Evolutionary conservation across 2,797 vertebrate species (phyloP), one percentile per base, ranked within the genome.

Genomic region (Sphenopsis melanotis): DNA sequence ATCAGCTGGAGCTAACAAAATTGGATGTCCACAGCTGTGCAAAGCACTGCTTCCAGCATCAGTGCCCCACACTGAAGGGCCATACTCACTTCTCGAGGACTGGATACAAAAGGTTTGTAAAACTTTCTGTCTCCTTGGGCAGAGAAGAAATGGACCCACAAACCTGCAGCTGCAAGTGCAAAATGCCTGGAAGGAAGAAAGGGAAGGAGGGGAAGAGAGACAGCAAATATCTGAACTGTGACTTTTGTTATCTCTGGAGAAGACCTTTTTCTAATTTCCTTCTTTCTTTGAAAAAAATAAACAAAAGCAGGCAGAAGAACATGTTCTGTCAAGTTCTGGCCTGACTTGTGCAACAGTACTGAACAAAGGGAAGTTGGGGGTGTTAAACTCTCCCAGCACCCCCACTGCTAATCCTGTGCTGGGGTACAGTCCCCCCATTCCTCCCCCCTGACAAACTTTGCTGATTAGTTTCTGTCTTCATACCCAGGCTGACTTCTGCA

Each of bases 401-500:
- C 3, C 36, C 49, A n/a, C n/a, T 63, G 4, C 53, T 80, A 37
- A 77, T 64, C 64, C 39, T 59, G 8, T 22, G 14, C 18, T 17
- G 56, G 71, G 61, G 46, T 78, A 68, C 57, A 57, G 49, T 50
- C 11, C 20, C 59, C 41, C 66, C 30, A 12, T 23, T 78, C 56
- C 34, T 83, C 37, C 84, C 61, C 59, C 66, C 59, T 32, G n/a
- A 78, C 71, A 91, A 83, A 83, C 68, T 80, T n/a, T 64, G 17
- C 76, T 82, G 80, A 77, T 80, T 79, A 79, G 24, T 94, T 94
- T 94, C 71, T 86, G 52, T 56, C 89, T 90, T 89, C 77, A 70
- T 14, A 78, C 34, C 11, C 84, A 36, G 49, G 55, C 87, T 89
- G 89, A 94, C 92, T 95, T 94, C 82, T 95, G 94, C 82, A 91